phyloP scores from a whole-genome alignment of 2,113 vertebrate genomes.

The Vulpes ferrilata region DNA sequence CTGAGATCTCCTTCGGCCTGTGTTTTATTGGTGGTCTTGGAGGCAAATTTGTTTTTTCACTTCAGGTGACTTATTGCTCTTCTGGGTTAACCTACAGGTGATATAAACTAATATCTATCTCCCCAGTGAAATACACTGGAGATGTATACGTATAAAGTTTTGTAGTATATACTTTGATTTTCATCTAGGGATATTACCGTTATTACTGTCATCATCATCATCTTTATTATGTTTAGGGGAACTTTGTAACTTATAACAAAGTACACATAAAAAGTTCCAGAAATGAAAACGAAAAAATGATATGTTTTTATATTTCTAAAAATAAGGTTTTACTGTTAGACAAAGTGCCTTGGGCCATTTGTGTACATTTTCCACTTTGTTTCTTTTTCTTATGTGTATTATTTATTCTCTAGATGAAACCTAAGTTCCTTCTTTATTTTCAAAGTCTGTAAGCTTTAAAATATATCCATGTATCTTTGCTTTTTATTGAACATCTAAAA shows the following conservation, averaged over 20 bases:
- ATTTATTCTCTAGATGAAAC: conserved; percentile 54
- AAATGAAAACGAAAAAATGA: conserved; percentile 57
- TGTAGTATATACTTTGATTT: conserved; percentile 49
- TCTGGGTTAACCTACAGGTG: conserved; percentile 21
- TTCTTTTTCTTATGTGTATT: conserved; percentile 31
- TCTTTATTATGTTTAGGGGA: not conserved
- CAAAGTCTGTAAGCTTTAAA: conserved; percentile 48
- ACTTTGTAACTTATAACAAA: conserved; percentile 42
- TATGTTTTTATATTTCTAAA: conserved; percentile 31
- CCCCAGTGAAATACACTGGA: conserved; percentile 31
- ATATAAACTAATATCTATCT: conserved; percentile 66
- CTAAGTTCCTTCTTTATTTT: conserved; percentile 19
- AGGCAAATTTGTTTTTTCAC: conserved; percentile 38
- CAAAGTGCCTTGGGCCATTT: conserved; percentile 40
- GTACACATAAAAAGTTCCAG: conserved; percentile 53
- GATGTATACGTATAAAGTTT: conserved; percentile 60
- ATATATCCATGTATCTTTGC: not conserved
- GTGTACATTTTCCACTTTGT: conserved; percentile 31
- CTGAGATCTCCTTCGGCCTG: conserved; percentile 70
- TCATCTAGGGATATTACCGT: conserved; percentile 34
- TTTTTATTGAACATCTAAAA: conserved; percentile 29
- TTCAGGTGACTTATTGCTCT: conserved; percentile 68
- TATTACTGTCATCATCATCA: not conserved
- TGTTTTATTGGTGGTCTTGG: conserved; percentile 76
- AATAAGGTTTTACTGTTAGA: conserved; percentile 70